Evolutionary conservation across 2,797 vertebrate species (phyloP), one percentile per base, ranked within the genome.

Genomic region (Lagodon rhomboides): DNA sequence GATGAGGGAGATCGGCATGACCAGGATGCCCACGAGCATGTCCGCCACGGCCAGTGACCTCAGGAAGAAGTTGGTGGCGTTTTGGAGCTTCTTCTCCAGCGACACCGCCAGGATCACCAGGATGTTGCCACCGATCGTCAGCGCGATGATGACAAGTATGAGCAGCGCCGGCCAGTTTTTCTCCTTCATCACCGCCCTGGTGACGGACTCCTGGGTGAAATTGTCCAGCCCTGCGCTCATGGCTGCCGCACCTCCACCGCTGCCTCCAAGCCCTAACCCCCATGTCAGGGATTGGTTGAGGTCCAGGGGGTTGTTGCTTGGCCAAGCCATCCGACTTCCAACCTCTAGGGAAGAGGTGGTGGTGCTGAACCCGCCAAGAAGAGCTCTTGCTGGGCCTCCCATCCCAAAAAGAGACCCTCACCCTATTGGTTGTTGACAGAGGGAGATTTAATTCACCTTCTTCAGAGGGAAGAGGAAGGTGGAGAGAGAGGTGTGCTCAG

Each of bases 31-130:
- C 75, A 99, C 98, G 41, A 99, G 93, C 97, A 99, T 97, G 90
- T 99, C 98, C 0, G 98, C 98, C 83, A 99, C 96, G 0, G 98
- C 98, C 92, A 99, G 93, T 0, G 98, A 99, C 94, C 98, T 96
- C 91, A 99, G 93, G 89, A 99, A 99, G 89, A 98, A 99, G 93
- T 99, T 99, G 68, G 98, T 99, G 59, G 98, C 97, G 49, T 97
- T 99, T 82, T 99, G 98, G 72, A 99, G 96, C 91, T 99, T 99
- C 93, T 97, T 98, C 94, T 99, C 98, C 91, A 99, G 85, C 25
- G 97, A 97, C 73, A 99, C 97, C 0, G 98, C 98, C 93, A 99
- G 95, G 87, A 99, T 99, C 68, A 99, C 97, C 66, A 99, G 79
- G 84, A 99, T 98, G 89, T 99, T 99, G 4, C 98, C 98, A 0